Evolutionary conservation across 2,797 vertebrate species (phyloP), one percentile per base, ranked within the genome.

Genomic region (Hypotaenidia philippensis): DNA sequence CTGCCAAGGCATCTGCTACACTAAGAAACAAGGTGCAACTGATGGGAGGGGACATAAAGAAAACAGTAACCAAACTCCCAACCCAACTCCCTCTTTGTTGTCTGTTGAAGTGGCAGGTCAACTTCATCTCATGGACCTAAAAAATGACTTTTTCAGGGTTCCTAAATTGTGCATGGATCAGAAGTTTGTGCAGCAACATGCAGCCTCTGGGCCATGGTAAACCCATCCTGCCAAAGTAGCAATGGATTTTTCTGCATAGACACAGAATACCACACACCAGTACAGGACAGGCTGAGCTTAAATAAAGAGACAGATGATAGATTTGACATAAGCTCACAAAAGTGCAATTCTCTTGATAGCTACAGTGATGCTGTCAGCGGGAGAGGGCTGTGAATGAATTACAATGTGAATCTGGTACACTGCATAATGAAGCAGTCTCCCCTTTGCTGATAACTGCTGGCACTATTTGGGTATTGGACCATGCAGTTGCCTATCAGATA

Each of bases 31-130:
- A 57, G 7, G 6, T 5, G 38, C 45, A 60, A 19, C 16, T 25
- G 23, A 29, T 21, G 0, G 0, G 38, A 65, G 40, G 32, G 32
- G 32, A 23, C 36, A 44, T 57, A 23, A 0, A 32, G n/a, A 38
- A 65, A 72, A 52, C 18, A 3, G 23, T 41, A 41, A 41, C 41
- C 41, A 41, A 41, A 41, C 38, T 74, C 38, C 36, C 81, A 59
- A 11, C 29, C 9, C 11, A 21, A 38, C 6, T 76, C 27, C 32
- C 25, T 31, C 15, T 36, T 61, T 3, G 0, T 6, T 20, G 6
- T 32, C 59, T 4, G 2, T 45, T n/a, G 27, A 56, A 66, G 16
- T 4, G 2, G 15, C 21, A 19, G 4, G 16, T 34, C 49, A 41
- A 7, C 64, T 60, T 69, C 44, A 32, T 45, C 26, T 12, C 23